These are phyloP conservation scores for Onthophagus sagittarius DNA, from an alignment of 2,888 invertebrate species.

Conservation along the genomic window DNA sequence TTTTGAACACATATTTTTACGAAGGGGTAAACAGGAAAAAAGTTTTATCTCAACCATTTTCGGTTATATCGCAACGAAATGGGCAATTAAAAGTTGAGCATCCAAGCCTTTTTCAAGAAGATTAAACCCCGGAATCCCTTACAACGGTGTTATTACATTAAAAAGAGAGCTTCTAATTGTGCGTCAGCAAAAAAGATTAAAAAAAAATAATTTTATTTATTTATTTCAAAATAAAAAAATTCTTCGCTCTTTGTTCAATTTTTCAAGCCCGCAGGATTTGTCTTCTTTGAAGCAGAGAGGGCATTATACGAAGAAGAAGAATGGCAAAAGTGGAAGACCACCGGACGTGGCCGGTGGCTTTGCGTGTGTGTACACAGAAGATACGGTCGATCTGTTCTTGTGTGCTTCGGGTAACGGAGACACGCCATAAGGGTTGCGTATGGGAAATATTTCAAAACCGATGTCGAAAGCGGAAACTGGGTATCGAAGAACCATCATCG, in stretches of 20 bases:
- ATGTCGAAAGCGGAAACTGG: neutral
- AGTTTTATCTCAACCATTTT: neutral
- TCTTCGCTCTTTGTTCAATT: no score
- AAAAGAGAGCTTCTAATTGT: neutral
- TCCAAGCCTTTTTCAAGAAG: neutral
- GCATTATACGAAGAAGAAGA: neutral
- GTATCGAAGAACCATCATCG: neutral
- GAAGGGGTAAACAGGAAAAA: neutral
- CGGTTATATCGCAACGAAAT: neutral
- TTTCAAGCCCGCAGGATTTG: neutral
- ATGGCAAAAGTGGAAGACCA: neutral
- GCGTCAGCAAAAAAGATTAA: neutral
- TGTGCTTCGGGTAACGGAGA: neutral
- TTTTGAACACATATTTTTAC: no score
- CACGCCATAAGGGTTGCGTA: neutral
- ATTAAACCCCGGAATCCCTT: neutral
- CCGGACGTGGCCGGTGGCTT: neutral
- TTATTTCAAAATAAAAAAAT: no score
- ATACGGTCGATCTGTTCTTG: neutral
- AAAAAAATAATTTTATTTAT: neutral
- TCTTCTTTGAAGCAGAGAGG: neutral
- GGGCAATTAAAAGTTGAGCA: neutral
- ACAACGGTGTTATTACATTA: neutral
- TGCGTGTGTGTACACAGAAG: neutral
- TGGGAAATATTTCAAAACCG: neutral